A percentile compares a stretch with the other conserved stretches of the same genome.
These are phyloP conservation scores for pig (Sus scrofa) DNA, from an alignment of 2,113 vertebrate species.

Conservation along the genomic window T2T-Sscrofa CM000830.6:479501-480000, in stretches of 20 bases:
- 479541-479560: constrained; percentile 92
- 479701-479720: fast-evolving
- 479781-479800: no score
- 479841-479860: no score
- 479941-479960: no score
- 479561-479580: constrained; percentile 69
- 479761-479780: neutral
- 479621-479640: constrained; percentile 84
- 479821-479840: no score
- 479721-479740: neutral
- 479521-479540: constrained; percentile 91
- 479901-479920: no score
- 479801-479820: no score
- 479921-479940: no score
- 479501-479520: constrained; percentile 90
- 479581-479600: constrained; percentile 91
- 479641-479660: constrained; percentile 89
- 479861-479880: no score
- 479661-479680: constrained; percentile 92
- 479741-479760: no score
- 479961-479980: no score
- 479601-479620: constrained; percentile 95
- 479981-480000: no score
- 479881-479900: no score
- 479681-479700: neutral